Evolutionary conservation across 2,888 invertebrate species (phyloP).

Genomic region (Chrysomela aeneicollis): DNA sequence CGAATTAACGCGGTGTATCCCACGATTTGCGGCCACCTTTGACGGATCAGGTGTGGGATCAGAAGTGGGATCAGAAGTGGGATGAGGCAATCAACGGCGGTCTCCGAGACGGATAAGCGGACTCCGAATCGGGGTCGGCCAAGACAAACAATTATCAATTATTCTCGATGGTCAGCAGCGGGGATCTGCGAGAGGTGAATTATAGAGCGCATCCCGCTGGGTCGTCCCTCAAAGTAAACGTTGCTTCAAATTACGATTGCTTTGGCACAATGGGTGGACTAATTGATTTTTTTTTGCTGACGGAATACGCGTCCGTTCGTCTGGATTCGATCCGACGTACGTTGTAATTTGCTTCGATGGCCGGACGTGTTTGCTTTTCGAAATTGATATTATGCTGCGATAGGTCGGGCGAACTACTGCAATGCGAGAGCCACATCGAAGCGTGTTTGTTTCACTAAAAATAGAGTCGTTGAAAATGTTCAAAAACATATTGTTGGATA

Average conservation of each 20-base stretch:
- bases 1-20: too few species aligned
- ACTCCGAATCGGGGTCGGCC: conserved; percentile 40
- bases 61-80: conserved; percentile 44
- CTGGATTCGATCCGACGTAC: neutral
- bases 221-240: conserved; percentile 37
- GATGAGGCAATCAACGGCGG: conserved; percentile 49
- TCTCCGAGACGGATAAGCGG: conserved; percentile 48
- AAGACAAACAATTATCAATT: conserved; percentile 56
- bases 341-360: neutral
- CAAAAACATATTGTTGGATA: too few species aligned
- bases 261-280: conserved; percentile 32
- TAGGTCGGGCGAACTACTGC: neutral
- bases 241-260: conserved; percentile 32
- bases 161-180: conserved; percentile 42
- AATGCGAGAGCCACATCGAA: too few species aligned
- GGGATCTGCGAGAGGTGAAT: conserved; percentile 30
- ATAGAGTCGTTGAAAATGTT: too few species aligned
- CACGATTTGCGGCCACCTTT: conserved; percentile 2
- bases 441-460: too few species aligned
- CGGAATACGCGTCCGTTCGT: neutral
- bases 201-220: conserved; percentile 23
- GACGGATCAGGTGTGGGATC: conserved; percentile 47
- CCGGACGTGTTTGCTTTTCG: neutral
- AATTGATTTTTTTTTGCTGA: conserved; percentile 33
- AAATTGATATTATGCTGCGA: neutral